Conservation (phyloP, 1,140 invertebrate genomes). For the Cherax destructor region DNA sequence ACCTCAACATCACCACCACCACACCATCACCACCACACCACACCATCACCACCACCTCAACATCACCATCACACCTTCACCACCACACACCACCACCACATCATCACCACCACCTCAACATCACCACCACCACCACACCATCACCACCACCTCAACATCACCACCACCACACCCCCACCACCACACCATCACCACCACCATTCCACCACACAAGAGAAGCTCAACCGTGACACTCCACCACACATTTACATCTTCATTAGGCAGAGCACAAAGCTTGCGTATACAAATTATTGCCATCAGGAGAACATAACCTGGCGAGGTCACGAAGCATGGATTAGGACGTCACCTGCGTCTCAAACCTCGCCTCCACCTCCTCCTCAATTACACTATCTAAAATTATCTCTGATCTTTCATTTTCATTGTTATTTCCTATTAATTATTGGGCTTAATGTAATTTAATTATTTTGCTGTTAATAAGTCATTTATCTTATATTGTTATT, state of each 20-base stretch:
- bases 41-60: not conserved
- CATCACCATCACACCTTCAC: not conserved
- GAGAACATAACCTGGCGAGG: constrained; percentile 17
- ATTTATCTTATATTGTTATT: too few species aligned
- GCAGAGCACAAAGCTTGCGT: constrained; percentile 11
- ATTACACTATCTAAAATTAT: too few species aligned
- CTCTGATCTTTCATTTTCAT: too few species aligned
- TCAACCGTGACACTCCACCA: not conserved
- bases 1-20: too few species aligned
- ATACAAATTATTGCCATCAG: constrained; percentile 36
- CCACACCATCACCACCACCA: not conserved
- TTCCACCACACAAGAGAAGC: not conserved
- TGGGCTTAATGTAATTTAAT: too few species aligned
- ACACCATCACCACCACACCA: not conserved
- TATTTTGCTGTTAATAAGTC: too few species aligned
- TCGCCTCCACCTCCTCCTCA: too few species aligned
- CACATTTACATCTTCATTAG: constrained; percentile 28
- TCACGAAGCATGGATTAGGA: constrained; percentile 16
- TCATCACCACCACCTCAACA: not conserved
- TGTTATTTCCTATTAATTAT: too few species aligned
- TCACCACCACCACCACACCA: not conserved
- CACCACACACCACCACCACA: not conserved
- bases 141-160: not conserved
- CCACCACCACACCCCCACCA: not conserved
- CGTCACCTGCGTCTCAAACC: not conserved